phyloP scores from a whole-genome alignment of 2,797 vertebrate genomes.

The Notamacropus eugenii region DNA sequence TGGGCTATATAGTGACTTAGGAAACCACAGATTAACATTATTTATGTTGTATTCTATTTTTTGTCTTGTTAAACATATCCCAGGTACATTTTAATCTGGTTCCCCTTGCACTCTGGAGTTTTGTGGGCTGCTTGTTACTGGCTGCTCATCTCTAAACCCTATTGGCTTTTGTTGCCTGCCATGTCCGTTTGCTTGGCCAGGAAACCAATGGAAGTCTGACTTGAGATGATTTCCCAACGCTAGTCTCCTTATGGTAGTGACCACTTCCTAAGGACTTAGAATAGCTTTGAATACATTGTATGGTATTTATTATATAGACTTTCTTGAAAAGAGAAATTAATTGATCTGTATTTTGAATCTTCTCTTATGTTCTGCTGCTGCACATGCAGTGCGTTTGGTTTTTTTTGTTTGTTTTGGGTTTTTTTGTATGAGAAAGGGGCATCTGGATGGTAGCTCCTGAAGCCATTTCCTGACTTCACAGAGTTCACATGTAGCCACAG shows the following conservation, averaged over 20 bases:
- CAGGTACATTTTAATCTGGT: not conserved
- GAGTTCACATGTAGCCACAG: not conserved
- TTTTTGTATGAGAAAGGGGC: no score
- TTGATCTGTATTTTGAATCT: no score
- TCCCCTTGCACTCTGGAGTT: not conserved
- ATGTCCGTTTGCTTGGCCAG: not conserved
- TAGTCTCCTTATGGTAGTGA: not conserved
- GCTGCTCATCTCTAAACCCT: not conserved
- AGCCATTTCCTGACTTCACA: not conserved
- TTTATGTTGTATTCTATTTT: not conserved
- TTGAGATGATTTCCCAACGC: not conserved
- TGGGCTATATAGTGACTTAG: not conserved
- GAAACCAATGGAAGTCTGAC: not conserved
- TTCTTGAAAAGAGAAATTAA: no score
- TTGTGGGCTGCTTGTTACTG: not conserved
- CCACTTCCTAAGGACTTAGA: not conserved
- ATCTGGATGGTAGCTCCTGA: not conserved
- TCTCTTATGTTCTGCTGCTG: no score
- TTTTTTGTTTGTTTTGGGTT: no score
- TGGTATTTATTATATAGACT: no score
- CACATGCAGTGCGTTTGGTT: no score
- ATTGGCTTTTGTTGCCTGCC: not conserved
- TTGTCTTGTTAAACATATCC: not conserved
- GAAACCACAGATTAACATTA: not conserved
- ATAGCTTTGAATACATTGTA: no score